phyloP scores from a whole-genome alignment of 2,113 vertebrate genomes.

The Leptobrachium ailaonicum region DNA sequence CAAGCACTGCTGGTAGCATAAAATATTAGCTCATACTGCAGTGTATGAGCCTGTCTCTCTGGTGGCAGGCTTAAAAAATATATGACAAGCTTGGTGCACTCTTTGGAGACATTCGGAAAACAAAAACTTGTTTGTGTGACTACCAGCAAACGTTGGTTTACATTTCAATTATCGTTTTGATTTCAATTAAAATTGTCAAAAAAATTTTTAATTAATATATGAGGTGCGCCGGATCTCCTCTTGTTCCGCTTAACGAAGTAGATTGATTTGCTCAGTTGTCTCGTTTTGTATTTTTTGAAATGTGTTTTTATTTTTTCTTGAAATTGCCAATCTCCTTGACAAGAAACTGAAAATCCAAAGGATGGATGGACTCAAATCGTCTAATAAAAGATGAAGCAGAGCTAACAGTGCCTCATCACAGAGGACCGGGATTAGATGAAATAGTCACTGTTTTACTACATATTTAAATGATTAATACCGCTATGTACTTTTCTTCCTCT shows the following conservation, averaged over 20 bases:
- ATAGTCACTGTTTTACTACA: background rate
- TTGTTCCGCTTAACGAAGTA: no score
- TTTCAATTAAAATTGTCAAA: slow-evolving; percentile 26
- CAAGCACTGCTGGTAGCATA: background rate
- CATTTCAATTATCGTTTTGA: slow-evolving; percentile 4
- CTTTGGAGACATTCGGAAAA: slow-evolving; percentile 9
- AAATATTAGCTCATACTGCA: background rate
- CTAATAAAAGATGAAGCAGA: background rate
- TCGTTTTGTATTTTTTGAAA: no score
- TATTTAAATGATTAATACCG: slow-evolving; percentile 18
- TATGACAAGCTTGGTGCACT: background rate
- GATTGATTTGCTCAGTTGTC: no score
- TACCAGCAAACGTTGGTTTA: slow-evolving; percentile 1
- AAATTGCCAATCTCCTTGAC: background rate
- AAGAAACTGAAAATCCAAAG: slow-evolving; percentile 3
- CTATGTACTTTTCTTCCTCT: slow-evolving; percentile 10
- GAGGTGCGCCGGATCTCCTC: no score
- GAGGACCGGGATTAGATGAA: background rate
- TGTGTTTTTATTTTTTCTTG: no score
- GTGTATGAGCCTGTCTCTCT: background rate
- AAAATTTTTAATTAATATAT: slow-evolving; percentile 20
- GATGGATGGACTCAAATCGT: background rate
- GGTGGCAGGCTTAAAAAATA: slow-evolving; percentile 10
- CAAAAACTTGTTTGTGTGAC: background rate
- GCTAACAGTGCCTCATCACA: background rate